Evolutionary conservation across 2,797 vertebrate species (phyloP), one percentile per base, ranked within the genome.

Genomic region (Rhinogobio ventralis): DNA sequence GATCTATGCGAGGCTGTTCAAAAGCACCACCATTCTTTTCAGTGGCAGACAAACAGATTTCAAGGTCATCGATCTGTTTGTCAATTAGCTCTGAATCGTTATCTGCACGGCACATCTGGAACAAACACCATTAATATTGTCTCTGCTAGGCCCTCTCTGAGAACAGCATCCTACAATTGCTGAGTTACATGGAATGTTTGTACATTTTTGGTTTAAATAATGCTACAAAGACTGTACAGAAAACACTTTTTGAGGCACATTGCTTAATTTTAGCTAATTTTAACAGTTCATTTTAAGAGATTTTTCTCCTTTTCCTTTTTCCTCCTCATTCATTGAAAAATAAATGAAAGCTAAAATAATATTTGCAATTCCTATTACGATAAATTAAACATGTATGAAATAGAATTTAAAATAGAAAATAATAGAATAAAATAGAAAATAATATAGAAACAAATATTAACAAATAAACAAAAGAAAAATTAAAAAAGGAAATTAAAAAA

Each of bases 1-100:
- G 49, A 51, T 51, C 17, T 19, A 19, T 39, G 28, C 30, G 49
- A 30, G 7, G 42, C 45, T 49, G 36, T 30, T 25, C 9, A 64
- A 17, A 19, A 33, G 53, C 10, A 10, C 3, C 51, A 23, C 7
- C 7, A 7, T 25, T 62, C 57, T 25, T 25, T 53, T 71, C 64
- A 60, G 66, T 17, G 11, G 25, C 46, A 82, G 60, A 49, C 36
- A 14, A 81, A 23, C 60, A 71, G 67, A 64, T 82, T 10, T 25
- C 57, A 55, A 75, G 28, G 60, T 49, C 73, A 69, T 55, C n/a
- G 6, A 45, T 81, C 79, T 45, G 79, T 60, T 60, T 72, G 51
- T 72, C 53, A 45, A 60, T 60, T 60, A 60, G 19, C 33, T 20
- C 5, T 14, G 25, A 23, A 45, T 72, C 17, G 6, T 30, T 42